phyloP scores from a whole-genome alignment of 2,113 vertebrate genomes.

The mouse (Mus musculus) region GRCm39 chrX:103571501-103572000 shows the following conservation, averaged over 20 bases:
- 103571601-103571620: neutral
- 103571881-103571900: neutral
- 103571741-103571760: neutral
- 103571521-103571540: neutral
- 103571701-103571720: neutral
- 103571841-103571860: neutral
- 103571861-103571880: neutral
- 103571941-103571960: neutral
- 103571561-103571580: neutral
- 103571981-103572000: neutral
- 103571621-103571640: neutral
- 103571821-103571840: neutral
- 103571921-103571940: neutral
- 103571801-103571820: neutral
- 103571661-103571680: neutral
- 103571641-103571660: neutral
- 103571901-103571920: neutral
- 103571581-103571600: neutral
- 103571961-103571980: neutral
- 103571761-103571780: neutral
- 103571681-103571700: neutral
- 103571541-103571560: neutral
- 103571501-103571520: neutral
- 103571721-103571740: neutral
- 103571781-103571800: neutral